A percentile compares a stretch with the other conserved stretches of the same genome.
phyloP scores from a whole-genome alignment of 2,888 invertebrate species.

The Entomobrya multifasciata region DNA sequence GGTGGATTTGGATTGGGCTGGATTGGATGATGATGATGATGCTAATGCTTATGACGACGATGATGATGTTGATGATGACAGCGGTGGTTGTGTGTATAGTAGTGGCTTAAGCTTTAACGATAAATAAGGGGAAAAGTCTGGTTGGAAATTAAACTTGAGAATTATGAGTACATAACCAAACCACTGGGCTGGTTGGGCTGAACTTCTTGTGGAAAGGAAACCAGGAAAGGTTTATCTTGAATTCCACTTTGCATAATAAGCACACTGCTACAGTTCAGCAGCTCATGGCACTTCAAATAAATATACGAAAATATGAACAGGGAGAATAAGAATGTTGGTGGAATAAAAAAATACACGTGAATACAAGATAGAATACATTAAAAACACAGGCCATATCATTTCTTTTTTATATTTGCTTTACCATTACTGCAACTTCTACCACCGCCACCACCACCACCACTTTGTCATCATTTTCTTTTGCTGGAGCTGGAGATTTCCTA shows the following conservation, averaged over 20 bases:
- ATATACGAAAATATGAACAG: no score
- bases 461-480: conserved; percentile 8
- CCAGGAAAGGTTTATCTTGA: conserved; percentile 62
- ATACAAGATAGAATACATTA: neutral
- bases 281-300: neutral
- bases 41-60: no score
- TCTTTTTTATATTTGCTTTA: conserved; percentile 15
- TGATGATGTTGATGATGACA: neutral
- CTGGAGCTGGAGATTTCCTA: conserved; percentile 57
- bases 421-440: neutral
- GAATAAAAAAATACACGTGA: no score
- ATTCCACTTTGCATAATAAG: conserved; percentile 1
- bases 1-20: no score
- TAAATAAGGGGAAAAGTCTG: conserved; percentile 56
- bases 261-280: neutral
- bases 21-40: no score
- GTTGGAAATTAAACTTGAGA: conserved; percentile 25
- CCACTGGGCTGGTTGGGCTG: neutral
- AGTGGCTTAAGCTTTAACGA: neutral
- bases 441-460: neutral
- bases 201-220: conserved; percentile 46
- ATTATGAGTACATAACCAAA: no score
- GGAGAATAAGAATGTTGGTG: neutral
- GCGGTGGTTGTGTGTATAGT: neutral
- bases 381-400: neutral